Base-by-base conservation (phyloP, 2,888 invertebrate species). In the Drosophila emarginata region DNA sequence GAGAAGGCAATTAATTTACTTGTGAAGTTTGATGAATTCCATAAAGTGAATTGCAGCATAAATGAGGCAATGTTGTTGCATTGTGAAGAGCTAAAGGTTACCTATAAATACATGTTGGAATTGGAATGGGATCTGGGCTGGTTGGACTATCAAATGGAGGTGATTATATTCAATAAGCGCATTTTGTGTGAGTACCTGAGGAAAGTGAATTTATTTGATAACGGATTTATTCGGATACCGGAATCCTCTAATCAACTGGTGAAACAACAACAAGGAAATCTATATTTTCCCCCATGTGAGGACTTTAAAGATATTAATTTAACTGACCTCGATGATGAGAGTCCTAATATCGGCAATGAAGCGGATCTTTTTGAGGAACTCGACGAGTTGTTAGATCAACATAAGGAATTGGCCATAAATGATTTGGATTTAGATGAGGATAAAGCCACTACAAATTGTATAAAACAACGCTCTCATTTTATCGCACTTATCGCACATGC, bases 81-180 rank as follows among this genome's bases (percentile, higher is more conserved):
- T 21, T 45, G 18, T 21, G 45, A 45, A 45, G 45, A 45, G 11
- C 4, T 45, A 11, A 45, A 21, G 5, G 21, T 12, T 4, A 21
- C 21, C 18, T 45, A 45, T 21, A 45, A 45, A 11, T 12, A 45
- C 12, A 45, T 45, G 45, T 21, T 45, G 18, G 52, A 52, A 52
- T 9, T 52, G 52, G 52, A 52, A 28, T 52, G 23, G 28, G 28
- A 52, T 52, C 2, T 52, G 26, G n/a, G n/a, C 6, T 52, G 52
- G 28, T 52, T 28, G 23, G 23, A 52, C 52, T 52, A 52, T 14
- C 52, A 52, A 52, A 2, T 52, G 52, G 28, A 52, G 52, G 52
- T n/a, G 2, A 14, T 52, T 52, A 4, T 26, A 9, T 52, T 26
- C 14, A 52, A 52, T 21, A 52, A 52, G 9, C 52, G 52, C 4